Conservation (phyloP, 2,888 invertebrate genomes). For the Sipha maydis region DNA sequence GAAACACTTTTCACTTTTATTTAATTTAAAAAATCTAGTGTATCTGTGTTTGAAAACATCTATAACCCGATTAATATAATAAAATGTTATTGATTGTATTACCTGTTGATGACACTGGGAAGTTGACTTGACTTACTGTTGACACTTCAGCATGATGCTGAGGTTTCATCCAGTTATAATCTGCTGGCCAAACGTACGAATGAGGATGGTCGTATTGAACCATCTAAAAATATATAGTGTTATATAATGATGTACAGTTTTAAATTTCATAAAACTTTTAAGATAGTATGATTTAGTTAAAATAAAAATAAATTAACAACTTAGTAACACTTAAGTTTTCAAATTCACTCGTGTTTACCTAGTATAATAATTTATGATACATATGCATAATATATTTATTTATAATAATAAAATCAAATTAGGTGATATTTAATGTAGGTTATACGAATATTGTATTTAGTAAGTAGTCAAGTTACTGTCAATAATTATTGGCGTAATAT, state of each 20-base stretch:
- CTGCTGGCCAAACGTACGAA: conserved; percentile 64
- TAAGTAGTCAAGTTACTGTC: conserved; percentile 46
- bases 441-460: conserved; percentile 37
- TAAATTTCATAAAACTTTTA: neutral
- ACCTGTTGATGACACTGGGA: conserved; percentile 51
- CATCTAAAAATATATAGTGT: conserved; percentile 34
- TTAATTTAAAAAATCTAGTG: neutral
- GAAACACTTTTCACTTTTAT: conserved; percentile 49
- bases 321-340: neutral
- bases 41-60: neutral
- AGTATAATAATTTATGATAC: neutral
- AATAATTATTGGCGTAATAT: conserved; percentile 59
- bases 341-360: neutral
- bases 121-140: conserved; percentile 44
- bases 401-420: neutral
- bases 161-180: conserved; percentile 65
- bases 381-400: neutral
- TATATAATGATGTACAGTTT: neutral
- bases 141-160: conserved; percentile 35
- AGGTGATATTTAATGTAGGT: conserved; percentile 44
- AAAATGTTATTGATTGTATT: neutral
- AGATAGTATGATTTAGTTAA: neutral
- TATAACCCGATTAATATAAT: neutral
- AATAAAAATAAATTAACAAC: neutral
- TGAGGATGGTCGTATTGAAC: conserved; percentile 49